Conservation (phyloP, 64 coral and sea anemone genomes). For the Platygyra sinensis region DNA sequence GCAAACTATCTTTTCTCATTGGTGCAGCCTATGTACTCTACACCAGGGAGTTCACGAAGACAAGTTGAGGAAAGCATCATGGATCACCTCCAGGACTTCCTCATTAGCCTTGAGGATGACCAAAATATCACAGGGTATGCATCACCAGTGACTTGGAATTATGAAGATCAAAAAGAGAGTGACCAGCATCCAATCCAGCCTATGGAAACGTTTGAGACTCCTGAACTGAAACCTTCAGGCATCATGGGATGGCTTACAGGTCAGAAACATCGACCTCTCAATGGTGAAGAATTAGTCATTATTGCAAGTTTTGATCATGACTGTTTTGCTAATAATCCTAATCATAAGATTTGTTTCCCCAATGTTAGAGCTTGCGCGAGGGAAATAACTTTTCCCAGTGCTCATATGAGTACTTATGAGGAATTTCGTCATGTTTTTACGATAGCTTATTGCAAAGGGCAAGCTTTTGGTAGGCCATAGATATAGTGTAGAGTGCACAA, state of each 20-base stretch:
- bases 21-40: no score
- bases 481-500: no score
- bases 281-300: slow-evolving; percentile 39
- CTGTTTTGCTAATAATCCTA: slow-evolving; percentile 12
- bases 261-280: slow-evolving; percentile 33
- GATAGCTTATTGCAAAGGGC: slow-evolving; percentile 51
- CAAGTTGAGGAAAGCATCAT: no score
- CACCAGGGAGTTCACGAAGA: no score
- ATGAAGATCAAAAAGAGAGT: no score
- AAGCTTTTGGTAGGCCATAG: slow-evolving; percentile 38
- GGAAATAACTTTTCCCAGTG: no score
- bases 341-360: slow-evolving; percentile 61
- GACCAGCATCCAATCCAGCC: slow-evolving; percentile 16
- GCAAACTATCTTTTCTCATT: slow-evolving; percentile 64
- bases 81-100: slow-evolving; percentile 69
- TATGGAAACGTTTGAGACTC: slow-evolving; percentile 22
- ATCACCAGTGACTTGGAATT: no score
- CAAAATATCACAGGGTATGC: no score
- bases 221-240: slow-evolving; percentile 57
- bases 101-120: slow-evolving; percentile 45
- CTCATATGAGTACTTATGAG: slow-evolving; percentile 58
- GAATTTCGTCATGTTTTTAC: slow-evolving; percentile 51
- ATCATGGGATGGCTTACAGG: slow-evolving; percentile 64
- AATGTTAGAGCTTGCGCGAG: slow-evolving; percentile 62
- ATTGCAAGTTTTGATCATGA: no score